Evolutionary conservation across 2,888 invertebrate genomes (phyloP).

Genomic region (Atethmia centrago): DNA sequence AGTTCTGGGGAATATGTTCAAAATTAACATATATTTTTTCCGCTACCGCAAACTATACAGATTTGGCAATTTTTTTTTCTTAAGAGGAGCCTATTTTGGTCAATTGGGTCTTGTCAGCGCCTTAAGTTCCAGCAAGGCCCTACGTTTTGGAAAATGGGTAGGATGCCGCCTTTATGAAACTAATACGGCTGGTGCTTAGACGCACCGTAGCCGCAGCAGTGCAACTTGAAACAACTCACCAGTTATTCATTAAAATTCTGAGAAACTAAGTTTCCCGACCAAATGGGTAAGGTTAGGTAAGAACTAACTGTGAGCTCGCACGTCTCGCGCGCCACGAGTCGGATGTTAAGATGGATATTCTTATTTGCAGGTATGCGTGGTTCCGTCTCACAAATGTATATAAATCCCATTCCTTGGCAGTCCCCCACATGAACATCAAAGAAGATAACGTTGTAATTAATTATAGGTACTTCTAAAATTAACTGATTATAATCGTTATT

Average conservation of each 20-base stretch:
- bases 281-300: too few relatives aligned
- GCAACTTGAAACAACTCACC: background rate
- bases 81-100: too few relatives aligned
- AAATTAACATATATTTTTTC: too few relatives aligned
- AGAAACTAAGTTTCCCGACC: background rate
- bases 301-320: too few relatives aligned
- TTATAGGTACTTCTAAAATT: constrained; percentile 56
- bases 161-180: background rate
- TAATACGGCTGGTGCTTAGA: too few relatives aligned
- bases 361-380: constrained; percentile 91
- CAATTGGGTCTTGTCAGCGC: too few relatives aligned
- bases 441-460: constrained; percentile 52
- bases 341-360: background rate
- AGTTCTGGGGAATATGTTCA: too few relatives aligned
- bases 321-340: too few relatives aligned
- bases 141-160: background rate
- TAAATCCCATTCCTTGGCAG: constrained; percentile 93
- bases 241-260: background rate
- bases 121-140: background rate
- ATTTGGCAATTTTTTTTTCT: too few relatives aligned
- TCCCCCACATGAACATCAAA: constrained; percentile 75
- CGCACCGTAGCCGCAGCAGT: background rate
- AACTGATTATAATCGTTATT: constrained; percentile 42
- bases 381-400: constrained; percentile 91
- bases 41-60: too few relatives aligned